These are phyloP conservation scores for Crotalus helleri DNA, from an alignment of 2,113 vertebrate genomes.

Conservation along the genomic window DNA sequence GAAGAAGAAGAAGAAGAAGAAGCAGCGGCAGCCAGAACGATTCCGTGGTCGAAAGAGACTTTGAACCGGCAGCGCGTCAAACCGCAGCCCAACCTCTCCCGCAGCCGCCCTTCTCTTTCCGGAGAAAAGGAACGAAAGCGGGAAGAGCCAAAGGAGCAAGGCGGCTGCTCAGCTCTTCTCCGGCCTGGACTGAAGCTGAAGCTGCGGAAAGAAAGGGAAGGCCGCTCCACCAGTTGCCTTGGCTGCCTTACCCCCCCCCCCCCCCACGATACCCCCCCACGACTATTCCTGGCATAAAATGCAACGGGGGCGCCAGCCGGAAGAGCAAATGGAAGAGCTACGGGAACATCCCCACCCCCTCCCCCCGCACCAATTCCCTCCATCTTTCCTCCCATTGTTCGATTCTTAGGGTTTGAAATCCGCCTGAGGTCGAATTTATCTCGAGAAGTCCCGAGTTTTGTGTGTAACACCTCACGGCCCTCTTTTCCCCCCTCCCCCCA, in stretches of 20 bases:
- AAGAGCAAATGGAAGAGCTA: background rate
- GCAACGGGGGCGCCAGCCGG: background rate
- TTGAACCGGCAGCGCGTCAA: background rate
- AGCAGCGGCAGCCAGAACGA: no score
- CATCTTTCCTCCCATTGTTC: background rate
- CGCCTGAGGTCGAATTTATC: no score
- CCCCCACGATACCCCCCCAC: no score
- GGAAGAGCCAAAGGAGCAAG: background rate
- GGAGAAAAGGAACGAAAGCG: background rate
- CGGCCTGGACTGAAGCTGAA: no score
- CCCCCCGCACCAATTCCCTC: background rate
- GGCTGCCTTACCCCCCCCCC: background rate
- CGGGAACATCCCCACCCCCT: background rate
- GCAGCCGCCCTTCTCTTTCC: background rate
- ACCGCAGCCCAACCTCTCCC: background rate
- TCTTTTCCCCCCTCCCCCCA: rapidly evolving
- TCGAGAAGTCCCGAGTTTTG: no score
- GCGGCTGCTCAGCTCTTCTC: background rate
- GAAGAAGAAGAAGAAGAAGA: background rate
- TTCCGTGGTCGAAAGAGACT: background rate
- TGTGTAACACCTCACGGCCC: background rate
- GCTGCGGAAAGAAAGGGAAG: no score
- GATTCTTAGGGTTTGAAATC: background rate
- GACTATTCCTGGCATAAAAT: background rate
- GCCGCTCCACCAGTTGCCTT: background rate